Base-by-base conservation (phyloP, 2,797 vertebrate species). In the Rhynchotus rufescens region DNA sequence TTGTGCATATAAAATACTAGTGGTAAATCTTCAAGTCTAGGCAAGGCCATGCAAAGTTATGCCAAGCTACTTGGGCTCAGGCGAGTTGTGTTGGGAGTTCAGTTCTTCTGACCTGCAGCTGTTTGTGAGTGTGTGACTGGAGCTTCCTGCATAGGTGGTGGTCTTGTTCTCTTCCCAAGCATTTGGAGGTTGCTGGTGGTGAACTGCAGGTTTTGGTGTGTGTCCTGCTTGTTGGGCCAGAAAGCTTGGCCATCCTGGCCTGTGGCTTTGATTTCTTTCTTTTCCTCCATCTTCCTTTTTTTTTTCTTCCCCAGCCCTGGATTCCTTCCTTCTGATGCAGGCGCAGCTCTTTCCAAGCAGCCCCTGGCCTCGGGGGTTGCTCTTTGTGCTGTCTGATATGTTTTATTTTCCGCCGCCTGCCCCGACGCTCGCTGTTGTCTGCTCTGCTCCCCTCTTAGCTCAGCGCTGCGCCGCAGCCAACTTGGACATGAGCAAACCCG, bases 371-470 rank as follows among this genome's bases (percentile, higher is more conserved):
- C 61, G 4, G 3, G 34, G 34, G n/a, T 61, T 93, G 69, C 34
- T 83, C 15, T 49, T 88, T 86, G 34, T 16, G 38, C 49, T 69
- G 38, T 78, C 81, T 80, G 34, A 54, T 80, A 26, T 36, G 85
- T 92, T 90, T 64, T 34, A 17, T 87, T 89, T 89, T 64, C 38
- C 4, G 49, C 26, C 52, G 26, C 52, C 26, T 15, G 15, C 16
- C 86, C 23, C 2, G 0, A 60, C 4, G 1, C 1, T 2, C 72
- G 42, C 6, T 42, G 26, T 66, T 75, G 40, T 40, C 40, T 40
- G 40, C 62, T 86, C 52, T 91, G 56, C 51, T 89, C 60, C 49
- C 7, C 61, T 80, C 52, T 76, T 86, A 60, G 13, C 68, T 92
- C 66, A 85, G 66, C 0, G 0, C 34, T 59, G 51, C 34, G 21